Base-by-base conservation (phyloP, 2,797 vertebrate species). In the Enteromius viviparus region DNA sequence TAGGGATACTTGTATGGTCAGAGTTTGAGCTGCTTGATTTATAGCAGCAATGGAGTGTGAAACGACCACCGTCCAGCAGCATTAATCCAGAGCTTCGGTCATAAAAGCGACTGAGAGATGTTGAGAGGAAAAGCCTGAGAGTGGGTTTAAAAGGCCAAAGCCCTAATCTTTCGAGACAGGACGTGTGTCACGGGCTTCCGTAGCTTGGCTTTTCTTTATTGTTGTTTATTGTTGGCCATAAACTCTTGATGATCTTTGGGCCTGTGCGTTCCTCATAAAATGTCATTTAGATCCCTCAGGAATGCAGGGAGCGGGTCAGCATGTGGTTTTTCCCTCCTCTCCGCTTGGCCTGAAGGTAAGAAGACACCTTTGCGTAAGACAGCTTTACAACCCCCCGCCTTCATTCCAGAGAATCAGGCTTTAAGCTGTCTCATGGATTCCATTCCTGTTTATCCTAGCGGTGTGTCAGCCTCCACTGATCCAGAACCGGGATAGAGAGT, bases 401-500 rank as follows among this genome's bases (percentile, higher is more conserved):
- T 79, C 81, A 40, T 60, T 68, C 64, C 29, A 64, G 70, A 74
- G 76, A 71, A 40, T 15, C 17, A 62, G 51, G 86, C 85, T 91
- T 92, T 93, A 91, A 81, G 86, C 81, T 68, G 91, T 89, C 88
- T 89, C 87, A 88, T 87, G 81, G 90, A 92, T 90, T 89, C 88
- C 87, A 77, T 90, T 89, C 86, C 89, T 91, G 91, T 88, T 91
- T 89, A 90, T 93, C 85, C 82, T 68, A 87, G 88, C 49, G 68
- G 82, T 85, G 91, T 91, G 93, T 92, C 91, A 90, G 89, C 84
- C 84, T 32, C 89, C 87, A 88, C 78, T 93, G 93, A 95, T 90
- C 93, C 92, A 85, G 92, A 94, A 94, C 93, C 85, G 51, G 83
- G 77, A 89, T 87, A 77, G 84, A 80, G 53, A 87, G 90, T 81